Conservation (phyloP, 2,888 invertebrate genomes). For the Rugalucina vietnamica region DNA sequence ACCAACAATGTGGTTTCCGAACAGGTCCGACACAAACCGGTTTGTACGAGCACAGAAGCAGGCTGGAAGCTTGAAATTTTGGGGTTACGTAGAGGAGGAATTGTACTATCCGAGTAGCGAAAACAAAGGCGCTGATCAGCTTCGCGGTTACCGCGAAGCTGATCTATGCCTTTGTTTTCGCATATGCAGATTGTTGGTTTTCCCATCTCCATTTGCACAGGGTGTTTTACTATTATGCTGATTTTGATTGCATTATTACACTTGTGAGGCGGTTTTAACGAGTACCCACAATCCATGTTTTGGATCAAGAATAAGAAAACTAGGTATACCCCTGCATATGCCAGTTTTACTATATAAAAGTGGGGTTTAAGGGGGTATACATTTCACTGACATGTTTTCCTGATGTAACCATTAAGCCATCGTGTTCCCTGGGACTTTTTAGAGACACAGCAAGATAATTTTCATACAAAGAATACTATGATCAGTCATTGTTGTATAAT, state of each 20-base stretch:
- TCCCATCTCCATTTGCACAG: background rate
- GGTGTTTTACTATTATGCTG: too few relatives aligned
- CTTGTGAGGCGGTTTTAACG: background rate
- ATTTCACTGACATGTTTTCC: background rate
- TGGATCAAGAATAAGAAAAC: background rate
- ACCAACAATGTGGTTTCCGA: too few relatives aligned
- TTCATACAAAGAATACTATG: background rate
- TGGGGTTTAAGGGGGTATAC: background rate
- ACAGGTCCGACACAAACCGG: too few relatives aligned
- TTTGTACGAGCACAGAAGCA: too few relatives aligned
- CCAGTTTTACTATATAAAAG: background rate
- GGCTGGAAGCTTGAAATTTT: too few relatives aligned
- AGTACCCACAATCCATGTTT: background rate
- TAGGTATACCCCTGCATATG: background rate
- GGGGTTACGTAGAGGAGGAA: too few relatives aligned
- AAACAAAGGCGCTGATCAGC: background rate
- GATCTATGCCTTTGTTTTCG: background rate
- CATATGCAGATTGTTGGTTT: background rate
- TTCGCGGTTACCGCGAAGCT: background rate
- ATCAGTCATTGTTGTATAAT: too few relatives aligned
- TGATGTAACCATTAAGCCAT: background rate
- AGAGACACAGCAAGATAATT: background rate
- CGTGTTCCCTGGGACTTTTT: background rate
- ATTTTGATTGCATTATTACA: too few relatives aligned
- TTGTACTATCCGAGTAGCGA: background rate